Percentiles rank a stretch among this genome's conserved stretches.
phyloP scores from a whole-genome alignment of 2,797 vertebrate species.

The Micrastur ruficollis region DNA sequence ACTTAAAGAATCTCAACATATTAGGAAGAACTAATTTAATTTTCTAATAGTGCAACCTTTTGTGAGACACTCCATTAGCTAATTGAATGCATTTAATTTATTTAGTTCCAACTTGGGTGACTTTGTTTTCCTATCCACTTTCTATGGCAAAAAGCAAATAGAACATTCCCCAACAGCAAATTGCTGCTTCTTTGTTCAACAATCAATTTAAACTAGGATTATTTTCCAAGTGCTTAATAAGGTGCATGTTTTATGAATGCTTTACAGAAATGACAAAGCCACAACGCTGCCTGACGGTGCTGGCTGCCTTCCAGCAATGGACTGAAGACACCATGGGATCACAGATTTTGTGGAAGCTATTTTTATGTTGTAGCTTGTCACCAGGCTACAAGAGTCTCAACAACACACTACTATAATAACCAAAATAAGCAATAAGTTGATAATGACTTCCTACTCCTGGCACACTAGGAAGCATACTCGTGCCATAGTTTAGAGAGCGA shows the following conservation, averaged over 20 bases:
- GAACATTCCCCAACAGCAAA: not conserved
- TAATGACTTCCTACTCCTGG: not conserved
- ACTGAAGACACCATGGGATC: not conserved
- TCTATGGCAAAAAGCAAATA: constrained; percentile 33
- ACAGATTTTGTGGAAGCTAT: not conserved
- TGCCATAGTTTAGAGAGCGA: not conserved
- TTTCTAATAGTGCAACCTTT: not conserved
- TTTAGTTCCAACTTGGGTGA: constrained; percentile 12
- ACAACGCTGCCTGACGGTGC: not conserved
- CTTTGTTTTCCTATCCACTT: constrained; percentile 27
- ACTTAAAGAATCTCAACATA: not conserved
- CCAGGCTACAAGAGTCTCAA: not conserved
- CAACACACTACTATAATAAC: not conserved
- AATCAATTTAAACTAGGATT: constrained; percentile 1
- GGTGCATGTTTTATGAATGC: not conserved
- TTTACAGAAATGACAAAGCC: not conserved
- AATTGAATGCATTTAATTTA: constrained; percentile 4
- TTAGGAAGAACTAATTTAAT: constrained; percentile 13
- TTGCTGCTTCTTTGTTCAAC: not conserved
- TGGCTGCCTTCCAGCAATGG: not conserved
- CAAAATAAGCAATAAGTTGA: not conserved
- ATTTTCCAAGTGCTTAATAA: constrained; percentile 4
- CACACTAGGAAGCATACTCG: not conserved
- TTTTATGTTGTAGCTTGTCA: not conserved
- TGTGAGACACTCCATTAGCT: constrained; percentile 43